Conservation (phyloP, 2,888 invertebrate genomes). For the Heliconius ethilla region DNA sequence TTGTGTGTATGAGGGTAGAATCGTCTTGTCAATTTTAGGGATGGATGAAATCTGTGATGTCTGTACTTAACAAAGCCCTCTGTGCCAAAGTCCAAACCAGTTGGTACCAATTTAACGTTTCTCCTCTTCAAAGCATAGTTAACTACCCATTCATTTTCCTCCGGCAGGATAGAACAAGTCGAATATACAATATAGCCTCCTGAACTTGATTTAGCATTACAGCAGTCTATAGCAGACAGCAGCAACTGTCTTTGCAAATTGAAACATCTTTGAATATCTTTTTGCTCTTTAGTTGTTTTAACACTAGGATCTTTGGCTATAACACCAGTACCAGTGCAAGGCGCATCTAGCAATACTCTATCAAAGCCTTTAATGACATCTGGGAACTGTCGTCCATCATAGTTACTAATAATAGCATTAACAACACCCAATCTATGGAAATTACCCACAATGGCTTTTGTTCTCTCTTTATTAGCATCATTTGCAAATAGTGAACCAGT, state of each 20-base stretch:
- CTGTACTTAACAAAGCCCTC: conserved; percentile 96
- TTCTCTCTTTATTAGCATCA: conserved; percentile 94
- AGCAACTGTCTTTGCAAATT: conserved; percentile 96
- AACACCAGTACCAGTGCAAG: conserved; percentile 99
- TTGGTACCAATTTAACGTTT: conserved; percentile 95
- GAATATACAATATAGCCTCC: conserved; percentile 99
- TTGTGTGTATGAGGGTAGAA: conserved; percentile 99
- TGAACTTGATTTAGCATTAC: conserved; percentile 93
- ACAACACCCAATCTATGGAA: conserved; percentile 97
- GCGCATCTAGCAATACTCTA: conserved; percentile 97
- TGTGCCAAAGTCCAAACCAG: conserved; percentile 96
- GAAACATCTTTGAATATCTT: conserved; percentile 94
- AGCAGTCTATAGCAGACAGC: conserved; percentile 97
- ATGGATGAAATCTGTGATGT: conserved; percentile 93
- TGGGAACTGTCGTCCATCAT: conserved; percentile 94
- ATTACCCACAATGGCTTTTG: conserved; percentile 97
- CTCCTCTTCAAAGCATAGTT: conserved; percentile 97
- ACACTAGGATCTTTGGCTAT: conserved; percentile 98
- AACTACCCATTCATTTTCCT: conserved; percentile 99
- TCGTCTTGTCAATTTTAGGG: conserved; percentile 91
- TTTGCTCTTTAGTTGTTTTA: conserved; percentile 94
- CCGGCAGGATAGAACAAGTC: conserved; percentile 98
- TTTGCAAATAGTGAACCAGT: conserved; percentile 98
- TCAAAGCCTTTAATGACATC: conserved; percentile 95
- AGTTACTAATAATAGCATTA: conserved; percentile 93